phyloP scores from a whole-genome alignment of 2,113 vertebrate genomes.

The Otis tarda region DNA sequence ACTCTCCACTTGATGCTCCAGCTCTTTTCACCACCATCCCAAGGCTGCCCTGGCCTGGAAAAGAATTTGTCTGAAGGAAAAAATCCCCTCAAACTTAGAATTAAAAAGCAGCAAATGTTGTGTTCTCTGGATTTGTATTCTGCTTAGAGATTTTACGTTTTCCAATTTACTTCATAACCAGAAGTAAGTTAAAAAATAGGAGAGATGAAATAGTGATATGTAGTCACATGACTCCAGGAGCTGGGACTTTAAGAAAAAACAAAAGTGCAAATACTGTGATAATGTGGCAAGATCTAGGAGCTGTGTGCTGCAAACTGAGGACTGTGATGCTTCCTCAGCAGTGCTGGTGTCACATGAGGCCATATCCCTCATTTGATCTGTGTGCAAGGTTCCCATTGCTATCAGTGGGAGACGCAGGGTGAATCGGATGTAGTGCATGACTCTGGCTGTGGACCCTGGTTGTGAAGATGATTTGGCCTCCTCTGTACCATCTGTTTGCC shows the following conservation, averaged over 20 bases:
- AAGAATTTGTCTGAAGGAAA: neutral
- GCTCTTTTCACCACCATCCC: neutral
- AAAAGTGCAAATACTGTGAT: neutral
- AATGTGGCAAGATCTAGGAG: neutral
- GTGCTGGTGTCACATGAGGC: neutral
- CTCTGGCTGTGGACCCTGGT: neutral
- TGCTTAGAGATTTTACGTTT: neutral
- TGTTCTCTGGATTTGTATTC: neutral
- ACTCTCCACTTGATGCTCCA: neutral
- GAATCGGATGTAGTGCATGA: neutral
- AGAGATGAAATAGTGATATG: neutral
- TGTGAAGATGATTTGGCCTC: constrained; percentile 10
- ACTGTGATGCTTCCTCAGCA: neutral
- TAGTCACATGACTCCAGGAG: neutral
- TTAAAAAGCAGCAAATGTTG: neutral
- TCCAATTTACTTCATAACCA: neutral
- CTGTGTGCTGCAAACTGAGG: neutral
- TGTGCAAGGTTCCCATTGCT: neutral
- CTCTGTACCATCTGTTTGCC: neutral
- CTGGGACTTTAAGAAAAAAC: neutral
- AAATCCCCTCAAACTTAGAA: neutral
- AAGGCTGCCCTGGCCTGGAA: neutral
- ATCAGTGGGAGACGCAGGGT: neutral
- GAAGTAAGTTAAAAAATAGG: neutral
- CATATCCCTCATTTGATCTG: neutral